phyloP scores from a whole-genome alignment of 1,140 invertebrate genomes.

The Chrysomallon squamiferum region DNA sequence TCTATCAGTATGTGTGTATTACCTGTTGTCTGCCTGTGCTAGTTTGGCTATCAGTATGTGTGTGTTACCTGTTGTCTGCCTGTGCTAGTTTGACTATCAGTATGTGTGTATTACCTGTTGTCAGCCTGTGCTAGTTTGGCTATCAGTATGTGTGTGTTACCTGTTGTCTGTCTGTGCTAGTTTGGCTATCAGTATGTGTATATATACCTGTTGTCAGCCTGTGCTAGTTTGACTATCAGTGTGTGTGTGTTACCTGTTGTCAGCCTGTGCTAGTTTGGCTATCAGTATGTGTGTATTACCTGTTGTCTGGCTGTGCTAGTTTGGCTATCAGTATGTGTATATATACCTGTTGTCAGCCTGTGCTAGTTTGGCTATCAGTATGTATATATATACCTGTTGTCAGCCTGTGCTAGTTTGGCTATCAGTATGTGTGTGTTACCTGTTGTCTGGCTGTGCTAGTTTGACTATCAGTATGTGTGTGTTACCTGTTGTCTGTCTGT shows the following conservation, averaged over 20 bases:
- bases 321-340: no score
- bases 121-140: no score
- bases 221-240: no score
- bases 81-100: neutral
- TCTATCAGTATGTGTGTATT: no score
- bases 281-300: no score
- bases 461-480: no score
- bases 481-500: neutral
- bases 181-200: no score
- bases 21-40: neutral
- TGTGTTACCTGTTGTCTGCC: no score
- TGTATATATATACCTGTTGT: slow-evolving; percentile 11
- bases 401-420: no score
- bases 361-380: neutral
- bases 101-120: neutral
- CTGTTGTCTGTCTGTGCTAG: neutral
- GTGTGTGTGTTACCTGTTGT: neutral
- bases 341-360: neutral
- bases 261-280: neutral
- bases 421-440: no score
- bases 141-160: neutral
- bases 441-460: neutral
- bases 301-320: neutral
- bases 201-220: no score
- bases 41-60: no score